phyloP scores from a whole-genome alignment of 2,113 vertebrate species.

The Meriones unguiculatus region DNA sequence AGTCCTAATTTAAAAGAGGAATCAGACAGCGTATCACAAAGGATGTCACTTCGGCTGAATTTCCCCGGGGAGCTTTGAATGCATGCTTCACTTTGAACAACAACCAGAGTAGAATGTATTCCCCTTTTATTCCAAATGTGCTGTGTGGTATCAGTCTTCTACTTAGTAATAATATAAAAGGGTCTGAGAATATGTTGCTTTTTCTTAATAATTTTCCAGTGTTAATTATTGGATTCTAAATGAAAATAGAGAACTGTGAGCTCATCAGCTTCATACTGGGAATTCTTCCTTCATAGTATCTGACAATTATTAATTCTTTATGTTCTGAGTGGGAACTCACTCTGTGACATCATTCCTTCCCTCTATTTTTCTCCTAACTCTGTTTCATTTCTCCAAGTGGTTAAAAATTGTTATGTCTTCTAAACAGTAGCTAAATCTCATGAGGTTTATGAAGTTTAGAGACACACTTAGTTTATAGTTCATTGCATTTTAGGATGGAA shows the following conservation, averaged over 20 bases:
- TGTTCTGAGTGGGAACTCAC: neutral
- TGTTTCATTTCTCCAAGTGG: neutral
- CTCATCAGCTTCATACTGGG: neutral
- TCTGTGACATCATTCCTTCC: neutral
- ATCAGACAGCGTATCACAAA: neutral
- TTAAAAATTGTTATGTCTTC: neutral
- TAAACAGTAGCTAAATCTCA: neutral
- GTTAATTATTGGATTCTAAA: neutral
- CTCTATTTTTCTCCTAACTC: too few species aligned
- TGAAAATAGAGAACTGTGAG: neutral
- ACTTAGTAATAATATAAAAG: slow-evolving; percentile 34
- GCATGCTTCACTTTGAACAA: neutral
- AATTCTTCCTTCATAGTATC: neutral
- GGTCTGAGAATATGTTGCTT: neutral
- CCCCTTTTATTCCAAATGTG: slow-evolving; percentile 18
- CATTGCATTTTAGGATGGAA: neutral
- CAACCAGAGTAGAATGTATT: slow-evolving; percentile 35
- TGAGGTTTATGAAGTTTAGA: neutral
- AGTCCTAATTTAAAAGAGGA: slow-evolving; percentile 31
- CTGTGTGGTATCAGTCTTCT: neutral
- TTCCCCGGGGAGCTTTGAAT: neutral
- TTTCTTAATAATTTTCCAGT: neutral
- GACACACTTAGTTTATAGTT: neutral
- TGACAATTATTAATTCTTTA: neutral
- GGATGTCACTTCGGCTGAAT: slow-evolving; percentile 29